A percentile compares a stretch with the other conserved stretches of the same genome.
Evolutionary conservation across 1,140 invertebrate species (phyloP).

Genomic region (Trialeurodes vaporariorum): DNA sequence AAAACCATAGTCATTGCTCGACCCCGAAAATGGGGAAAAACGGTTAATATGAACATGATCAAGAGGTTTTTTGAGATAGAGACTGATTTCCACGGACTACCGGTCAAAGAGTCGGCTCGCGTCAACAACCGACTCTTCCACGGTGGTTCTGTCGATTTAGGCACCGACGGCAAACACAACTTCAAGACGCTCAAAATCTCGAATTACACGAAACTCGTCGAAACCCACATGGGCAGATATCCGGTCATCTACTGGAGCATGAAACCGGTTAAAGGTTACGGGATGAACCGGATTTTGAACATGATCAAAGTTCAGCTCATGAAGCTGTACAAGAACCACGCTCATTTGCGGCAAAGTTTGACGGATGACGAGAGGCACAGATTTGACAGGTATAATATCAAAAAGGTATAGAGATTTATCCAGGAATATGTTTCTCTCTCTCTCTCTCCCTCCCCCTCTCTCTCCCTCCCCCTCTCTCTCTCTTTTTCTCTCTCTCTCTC

Average conservation of each 20-base stretch:
- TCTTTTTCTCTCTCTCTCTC: too few species aligned
- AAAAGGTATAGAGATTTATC: too few species aligned
- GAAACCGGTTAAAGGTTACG: not conserved
- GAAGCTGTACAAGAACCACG: not conserved
- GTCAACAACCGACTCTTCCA: conserved; percentile 2
- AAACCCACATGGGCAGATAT: not conserved
- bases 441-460: too few species aligned
- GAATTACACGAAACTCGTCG: conserved; percentile 1
- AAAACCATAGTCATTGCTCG: not conserved
- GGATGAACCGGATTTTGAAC: not conserved
- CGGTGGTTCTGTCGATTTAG: not conserved
- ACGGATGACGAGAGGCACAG: not conserved
- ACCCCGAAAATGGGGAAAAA: conserved; percentile 10
- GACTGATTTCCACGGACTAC: not conserved
- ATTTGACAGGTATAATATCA: not conserved
- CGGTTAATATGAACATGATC: conserved; percentile 4
- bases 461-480: too few species aligned
- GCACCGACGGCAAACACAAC: not conserved
- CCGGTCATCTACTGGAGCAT: conserved; percentile 4
- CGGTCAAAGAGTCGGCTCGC: not conserved
- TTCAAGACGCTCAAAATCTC: conserved; percentile 9
- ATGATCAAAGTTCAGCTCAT: not conserved
- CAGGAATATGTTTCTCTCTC: too few species aligned
- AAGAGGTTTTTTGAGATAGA: conserved; percentile 8
- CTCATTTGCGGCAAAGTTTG: not conserved